A percentile compares a stretch with the other conserved stretches of the same genome.
Evolutionary conservation across 1,140 invertebrate genomes (phyloP).

Genomic region (Drosophila orosa): DNA sequence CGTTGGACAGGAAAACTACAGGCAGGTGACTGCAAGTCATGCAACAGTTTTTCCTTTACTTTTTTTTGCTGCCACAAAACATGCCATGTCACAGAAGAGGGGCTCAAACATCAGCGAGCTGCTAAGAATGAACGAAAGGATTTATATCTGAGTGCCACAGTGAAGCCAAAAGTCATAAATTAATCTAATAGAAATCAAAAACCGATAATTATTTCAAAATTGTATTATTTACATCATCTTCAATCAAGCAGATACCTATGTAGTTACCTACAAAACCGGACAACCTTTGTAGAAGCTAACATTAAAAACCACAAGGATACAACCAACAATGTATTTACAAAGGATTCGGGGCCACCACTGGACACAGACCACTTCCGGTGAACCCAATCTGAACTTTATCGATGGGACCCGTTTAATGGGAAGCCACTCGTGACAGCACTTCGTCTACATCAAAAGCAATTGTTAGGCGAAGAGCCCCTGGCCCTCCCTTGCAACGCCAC

Average conservation of each 20-base stretch:
- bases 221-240: not conserved
- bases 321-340: constrained; percentile 11
- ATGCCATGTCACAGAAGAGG: constrained; percentile 55
- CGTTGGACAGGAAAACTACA: constrained; percentile 43
- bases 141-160: not conserved
- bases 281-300: not conserved
- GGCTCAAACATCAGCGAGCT: not conserved
- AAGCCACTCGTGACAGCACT: constrained; percentile 43
- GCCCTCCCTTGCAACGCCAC: constrained; percentile 32
- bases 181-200: not conserved
- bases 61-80: constrained; percentile 37
- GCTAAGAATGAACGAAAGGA: not conserved
- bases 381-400: constrained; percentile 44
- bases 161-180: not conserved
- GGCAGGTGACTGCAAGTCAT: constrained; percentile 50
- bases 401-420: constrained; percentile 39
- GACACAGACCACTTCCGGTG: constrained; percentile 36
- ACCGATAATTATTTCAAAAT: not conserved
- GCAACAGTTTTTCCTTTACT: constrained; percentile 54
- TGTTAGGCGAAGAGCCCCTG: constrained; percentile 17
- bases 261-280: not conserved
- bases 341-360: constrained; percentile 8
- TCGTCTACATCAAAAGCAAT: constrained; percentile 41
- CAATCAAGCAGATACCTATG: no score
- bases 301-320: constrained; percentile 6